Percentiles rank a stretch among this genome's conserved stretches.
Evolutionary conservation across 2,888 invertebrate species (phyloP).

Genomic region (Lasioglossum figueresi): DNA sequence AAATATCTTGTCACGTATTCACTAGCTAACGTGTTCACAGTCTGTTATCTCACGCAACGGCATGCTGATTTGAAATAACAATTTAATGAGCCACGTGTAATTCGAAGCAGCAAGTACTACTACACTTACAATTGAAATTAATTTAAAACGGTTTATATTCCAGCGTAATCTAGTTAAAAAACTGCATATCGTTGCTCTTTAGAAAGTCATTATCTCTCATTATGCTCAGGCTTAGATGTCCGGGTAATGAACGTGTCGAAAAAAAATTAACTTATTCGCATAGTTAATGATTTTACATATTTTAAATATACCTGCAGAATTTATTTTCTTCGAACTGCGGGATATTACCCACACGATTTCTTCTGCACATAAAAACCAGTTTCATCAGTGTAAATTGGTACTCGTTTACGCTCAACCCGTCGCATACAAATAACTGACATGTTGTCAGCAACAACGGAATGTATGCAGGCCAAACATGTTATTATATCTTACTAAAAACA

Average conservation of each 20-base stretch:
- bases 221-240: not conserved
- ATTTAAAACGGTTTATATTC: not conserved
- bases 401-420: slow-evolving; percentile 10
- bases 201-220: not conserved
- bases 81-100: not conserved
- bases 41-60: not conserved
- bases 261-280: not conserved
- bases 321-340: not conserved
- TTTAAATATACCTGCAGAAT: not conserved
- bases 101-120: not conserved
- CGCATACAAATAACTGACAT: not conserved
- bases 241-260: not conserved
- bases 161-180: not conserved
- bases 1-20: not conserved
- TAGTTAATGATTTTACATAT: not conserved
- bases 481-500: not conserved
- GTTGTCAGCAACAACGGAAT: not conserved
- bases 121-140: not conserved
- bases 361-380: slow-evolving; percentile 19
- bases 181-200: not conserved
- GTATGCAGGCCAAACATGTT: not conserved
- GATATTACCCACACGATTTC: slow-evolving; percentile 18
- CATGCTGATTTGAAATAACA: not conserved
- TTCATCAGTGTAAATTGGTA: slow-evolving; percentile 14
- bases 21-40: not conserved